Percentiles rank a stretch among this genome's conserved stretches.
Conservation (phyloP, 2,797 vertebrate genomes). For the Falco peregrinus region DNA sequence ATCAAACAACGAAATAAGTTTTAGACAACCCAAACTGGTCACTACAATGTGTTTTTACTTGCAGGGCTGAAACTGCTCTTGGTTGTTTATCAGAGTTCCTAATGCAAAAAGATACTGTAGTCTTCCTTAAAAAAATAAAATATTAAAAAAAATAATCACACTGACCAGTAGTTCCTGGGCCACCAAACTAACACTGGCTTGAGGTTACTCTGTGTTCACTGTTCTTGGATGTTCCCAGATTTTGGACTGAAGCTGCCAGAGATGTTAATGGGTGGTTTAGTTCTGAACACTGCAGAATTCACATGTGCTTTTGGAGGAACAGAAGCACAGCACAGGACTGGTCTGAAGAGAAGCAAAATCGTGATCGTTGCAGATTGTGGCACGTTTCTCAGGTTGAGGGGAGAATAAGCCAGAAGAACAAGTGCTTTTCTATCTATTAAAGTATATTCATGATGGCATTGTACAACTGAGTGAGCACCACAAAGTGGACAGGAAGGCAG, state of each 20-base stretch:
- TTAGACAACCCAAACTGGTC: slow-evolving; percentile 40
- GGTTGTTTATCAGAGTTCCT: slow-evolving; percentile 57
- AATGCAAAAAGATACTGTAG: slow-evolving; percentile 70
- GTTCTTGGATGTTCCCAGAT: slow-evolving; percentile 61
- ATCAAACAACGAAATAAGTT: slow-evolving; percentile 12
- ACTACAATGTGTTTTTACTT: slow-evolving; percentile 43
- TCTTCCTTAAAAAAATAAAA: slow-evolving; percentile 69
- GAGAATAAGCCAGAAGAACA: slow-evolving; percentile 69
- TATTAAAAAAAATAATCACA: slow-evolving; percentile 41
- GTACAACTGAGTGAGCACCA: slow-evolving; percentile 97
- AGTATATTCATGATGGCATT: slow-evolving; percentile 97
- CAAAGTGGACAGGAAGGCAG: slow-evolving; percentile 97
- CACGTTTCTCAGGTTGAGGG: slow-evolving; percentile 54
- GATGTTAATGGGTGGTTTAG: slow-evolving; percentile 42
- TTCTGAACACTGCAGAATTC: slow-evolving; percentile 64
- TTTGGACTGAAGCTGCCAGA: slow-evolving; percentile 63
- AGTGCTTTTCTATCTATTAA: slow-evolving; percentile 67
- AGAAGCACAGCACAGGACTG: slow-evolving; percentile 62
- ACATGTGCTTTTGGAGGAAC: slow-evolving; percentile 52
- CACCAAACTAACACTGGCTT: slow-evolving; percentile 56
- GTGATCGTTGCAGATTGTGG: slow-evolving; percentile 50
- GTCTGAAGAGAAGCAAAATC: slow-evolving; percentile 45
- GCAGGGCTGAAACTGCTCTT: slow-evolving; percentile 37
- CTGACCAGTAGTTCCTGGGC: slow-evolving; percentile 63
- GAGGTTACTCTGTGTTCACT: slow-evolving; percentile 62